Conservation (phyloP, 2,113 vertebrate genomes). For the Tautogolabrus adspersus region DNA sequence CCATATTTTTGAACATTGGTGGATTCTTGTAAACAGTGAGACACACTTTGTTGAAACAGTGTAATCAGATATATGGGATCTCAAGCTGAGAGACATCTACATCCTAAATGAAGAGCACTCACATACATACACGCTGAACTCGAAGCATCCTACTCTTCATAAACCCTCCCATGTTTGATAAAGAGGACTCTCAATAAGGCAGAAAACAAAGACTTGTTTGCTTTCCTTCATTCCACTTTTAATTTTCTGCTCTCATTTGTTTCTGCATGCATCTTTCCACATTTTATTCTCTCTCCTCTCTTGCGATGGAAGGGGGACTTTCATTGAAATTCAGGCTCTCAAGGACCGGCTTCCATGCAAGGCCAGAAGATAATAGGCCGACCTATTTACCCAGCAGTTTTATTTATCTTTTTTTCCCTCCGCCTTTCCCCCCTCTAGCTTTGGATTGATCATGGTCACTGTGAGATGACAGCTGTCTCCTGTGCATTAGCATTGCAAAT, state of each 20-base stretch:
- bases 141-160: conserved; percentile 32
- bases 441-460: conserved; percentile 68
- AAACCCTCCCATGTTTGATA: conserved; percentile 34
- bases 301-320: conserved; percentile 58
- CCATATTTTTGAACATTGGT: conserved; percentile 1
- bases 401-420: conserved; percentile 60
- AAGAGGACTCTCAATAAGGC: conserved; percentile 49
- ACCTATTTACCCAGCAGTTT: conserved; percentile 82
- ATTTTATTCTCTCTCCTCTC: conserved; percentile 54
- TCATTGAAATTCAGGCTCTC: conserved; percentile 83
- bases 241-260: conserved; percentile 56
- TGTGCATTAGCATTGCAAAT: conserved; percentile 85
- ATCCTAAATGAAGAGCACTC: conserved; percentile 70
- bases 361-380: conserved; percentile 81
- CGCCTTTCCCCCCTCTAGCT: conserved; percentile 8
- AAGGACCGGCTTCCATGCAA: conserved; percentile 73
- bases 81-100: conserved; percentile 33
- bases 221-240: conserved; percentile 57
- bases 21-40: conserved; percentile 30
- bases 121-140: conserved; percentile 15
- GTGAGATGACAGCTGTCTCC: conserved; percentile 82
- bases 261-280: conserved; percentile 60
- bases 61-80: conserved; percentile 59
- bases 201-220: conserved; percentile 60
- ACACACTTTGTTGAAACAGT: conserved; percentile 21